Conservation (phyloP, 2,888 invertebrate genomes). For the Phortica okadai region DNA sequence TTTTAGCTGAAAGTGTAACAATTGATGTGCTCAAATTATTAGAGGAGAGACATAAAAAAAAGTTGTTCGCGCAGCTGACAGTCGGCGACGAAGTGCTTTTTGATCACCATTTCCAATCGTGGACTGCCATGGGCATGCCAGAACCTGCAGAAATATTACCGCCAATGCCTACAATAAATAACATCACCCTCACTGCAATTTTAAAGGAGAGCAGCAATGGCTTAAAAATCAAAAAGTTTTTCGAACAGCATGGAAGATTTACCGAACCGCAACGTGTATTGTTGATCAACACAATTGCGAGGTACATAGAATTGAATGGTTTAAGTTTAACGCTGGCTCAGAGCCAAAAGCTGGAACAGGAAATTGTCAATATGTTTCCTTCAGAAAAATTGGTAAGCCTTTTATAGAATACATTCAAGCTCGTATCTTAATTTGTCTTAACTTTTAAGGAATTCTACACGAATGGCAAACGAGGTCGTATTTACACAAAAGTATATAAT, state of each 20-base stretch:
- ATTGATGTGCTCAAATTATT: constrained; percentile 4
- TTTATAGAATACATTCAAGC: neutral
- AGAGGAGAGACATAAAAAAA: constrained; percentile 2
- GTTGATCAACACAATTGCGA: constrained; percentile 4
- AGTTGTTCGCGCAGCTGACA: constrained; percentile 9
- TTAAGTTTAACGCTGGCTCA: neutral
- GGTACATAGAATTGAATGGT: constrained; percentile 5
- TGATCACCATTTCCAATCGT: constrained; percentile 15
- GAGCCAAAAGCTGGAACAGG: neutral
- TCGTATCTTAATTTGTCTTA: neutral
- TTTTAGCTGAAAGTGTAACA: constrained; percentile 18
- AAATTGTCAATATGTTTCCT: constrained; percentile 18
- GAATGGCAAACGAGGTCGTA: neutral
- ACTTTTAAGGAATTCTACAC: constrained; percentile 13
- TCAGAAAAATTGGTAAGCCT: constrained; percentile 4
- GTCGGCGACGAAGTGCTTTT: constrained; percentile 21
- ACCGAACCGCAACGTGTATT: constrained; percentile 1
- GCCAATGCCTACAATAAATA: neutral
- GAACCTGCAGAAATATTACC: neutral
- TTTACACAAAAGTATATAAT: constrained; percentile 1
- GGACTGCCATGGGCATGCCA: constrained; percentile 1
- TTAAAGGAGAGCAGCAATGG: neutral
- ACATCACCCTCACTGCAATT: neutral
- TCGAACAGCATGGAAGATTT: neutral
- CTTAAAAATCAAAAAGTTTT: neutral